Base-by-base conservation (phyloP, 2,888 invertebrate species). In the Cyrtodaria siliqua region DNA sequence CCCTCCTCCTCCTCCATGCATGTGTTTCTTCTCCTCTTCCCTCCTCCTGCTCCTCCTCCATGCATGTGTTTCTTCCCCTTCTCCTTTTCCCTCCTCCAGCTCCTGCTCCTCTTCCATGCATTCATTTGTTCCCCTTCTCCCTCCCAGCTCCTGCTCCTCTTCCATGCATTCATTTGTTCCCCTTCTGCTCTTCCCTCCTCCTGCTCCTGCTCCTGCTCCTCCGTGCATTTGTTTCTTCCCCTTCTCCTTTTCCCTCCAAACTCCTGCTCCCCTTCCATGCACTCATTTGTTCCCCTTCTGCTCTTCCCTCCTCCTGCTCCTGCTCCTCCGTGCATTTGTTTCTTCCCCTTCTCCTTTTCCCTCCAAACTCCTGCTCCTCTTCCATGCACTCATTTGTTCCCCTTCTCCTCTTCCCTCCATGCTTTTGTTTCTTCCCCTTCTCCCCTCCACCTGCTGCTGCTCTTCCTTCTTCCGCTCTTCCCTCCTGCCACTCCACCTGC, bases 221-320 rank as follows among this genome's bases (percentile, higher is more conserved):
- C n/a, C n/a, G n/a, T n/a, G n/a, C n/a, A n/a, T n/a, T n/a, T n/a
- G n/a, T n/a, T n/a, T n/a, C n/a, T 57, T 29, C n/a, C 55, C 29
- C 26, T 33, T 49, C 33, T 49, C 44, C 24, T 38, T 42, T 49
- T 38, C 57, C 55, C 44, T 53, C 33, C n/a, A 40, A 20, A 44
- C 29, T 29, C 47, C 55, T 44, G 20, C 14, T 18, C 55, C 27
- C 55, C 53, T 23, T 33, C 18, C 47, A 55, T 24, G 26, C 44
- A 53, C 24, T 47, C 33, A 18, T 52, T 59, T 27, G 40, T 38
- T 60, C 49, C 53, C 33, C 42, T 24, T 53, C 27, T 69, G 27
- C 42, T 29, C 27, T 16, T 44, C 38, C 55, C 27, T 23, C 29
- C 42, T 26, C 40, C 26, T 61, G 14, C 18, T 6, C 47, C 29